These are phyloP conservation scores for Drosophila macrospina DNA, from an alignment of 2,888 invertebrate genomes.

Conservation along the genomic window DNA sequence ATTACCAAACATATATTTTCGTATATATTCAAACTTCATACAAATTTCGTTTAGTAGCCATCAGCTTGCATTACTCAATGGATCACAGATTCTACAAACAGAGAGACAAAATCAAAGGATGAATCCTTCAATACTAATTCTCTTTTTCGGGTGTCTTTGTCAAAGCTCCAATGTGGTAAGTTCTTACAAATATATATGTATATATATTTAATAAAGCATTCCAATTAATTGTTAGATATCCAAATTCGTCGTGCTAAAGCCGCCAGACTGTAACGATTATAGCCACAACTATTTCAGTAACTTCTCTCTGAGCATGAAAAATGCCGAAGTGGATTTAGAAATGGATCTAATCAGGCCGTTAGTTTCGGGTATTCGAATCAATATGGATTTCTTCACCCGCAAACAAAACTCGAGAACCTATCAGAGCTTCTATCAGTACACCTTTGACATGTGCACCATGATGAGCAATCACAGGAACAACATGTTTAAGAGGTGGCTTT, in stretches of 20 bases:
- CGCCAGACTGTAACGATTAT: slow-evolving; percentile 29
- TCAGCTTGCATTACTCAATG: not conserved
- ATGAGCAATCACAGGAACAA: slow-evolving; percentile 37
- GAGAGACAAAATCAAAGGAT: not conserved
- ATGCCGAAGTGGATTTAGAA: slow-evolving; percentile 28
- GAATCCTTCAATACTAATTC: not conserved
- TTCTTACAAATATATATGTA: not conserved
- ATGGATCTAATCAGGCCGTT: slow-evolving; percentile 18
- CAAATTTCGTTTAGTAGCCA: slow-evolving; percentile 4
- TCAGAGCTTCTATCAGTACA: slow-evolving; percentile 45
- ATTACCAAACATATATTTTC: slow-evolving; percentile 15
- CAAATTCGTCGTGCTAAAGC: slow-evolving; percentile 26
- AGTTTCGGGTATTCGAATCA: slow-evolving; percentile 22
- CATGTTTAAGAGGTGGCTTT: slow-evolving; percentile 51
- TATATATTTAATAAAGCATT: not conserved
- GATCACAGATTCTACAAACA: not conserved
- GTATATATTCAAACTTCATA: not conserved
- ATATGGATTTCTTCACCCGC: slow-evolving; percentile 34
- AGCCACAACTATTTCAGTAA: slow-evolving; percentile 44
- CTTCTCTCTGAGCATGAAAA: slow-evolving; percentile 15
- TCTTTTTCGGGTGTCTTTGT: not conserved
- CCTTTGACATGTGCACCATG: slow-evolving; percentile 64
- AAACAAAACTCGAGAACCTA: slow-evolving; percentile 23
- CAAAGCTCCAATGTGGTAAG: slow-evolving; percentile 14
- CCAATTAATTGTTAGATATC: slow-evolving; percentile 30